Percentiles rank a stretch among this genome's conserved stretches.
These are phyloP conservation scores for Micoletzkya japonica DNA, from an alignment of 2,888 invertebrate genomes.

Conservation along the genomic window DNA sequence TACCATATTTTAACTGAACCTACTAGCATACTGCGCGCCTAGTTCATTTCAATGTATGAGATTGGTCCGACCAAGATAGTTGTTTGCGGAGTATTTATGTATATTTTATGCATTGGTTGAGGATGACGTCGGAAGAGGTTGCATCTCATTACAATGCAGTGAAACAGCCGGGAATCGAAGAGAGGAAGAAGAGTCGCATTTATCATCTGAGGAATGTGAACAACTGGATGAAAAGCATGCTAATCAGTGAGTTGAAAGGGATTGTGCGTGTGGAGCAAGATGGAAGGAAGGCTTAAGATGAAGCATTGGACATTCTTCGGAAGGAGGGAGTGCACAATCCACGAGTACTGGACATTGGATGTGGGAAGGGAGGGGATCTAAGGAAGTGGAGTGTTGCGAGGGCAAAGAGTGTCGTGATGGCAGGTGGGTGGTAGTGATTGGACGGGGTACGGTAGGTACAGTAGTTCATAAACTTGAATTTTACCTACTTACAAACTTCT, in stretches of 20 bases:
- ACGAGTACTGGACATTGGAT: slow-evolving; percentile 86
- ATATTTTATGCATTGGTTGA: too few relatives aligned
- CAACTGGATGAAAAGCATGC: slow-evolving; percentile 96
- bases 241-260: slow-evolving; percentile 76
- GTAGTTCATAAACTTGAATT: not conserved
- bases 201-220: slow-evolving; percentile 93
- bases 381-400: slow-evolving; percentile 76
- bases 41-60: too few relatives aligned
- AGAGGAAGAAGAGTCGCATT: slow-evolving; percentile 85
- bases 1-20: too few relatives aligned
- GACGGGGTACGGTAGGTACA: not conserved
- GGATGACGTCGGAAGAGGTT: slow-evolving; percentile 68
- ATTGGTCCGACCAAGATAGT: too few relatives aligned
- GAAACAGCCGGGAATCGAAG: slow-evolving; percentile 79
- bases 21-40: too few relatives aligned
- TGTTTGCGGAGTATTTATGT: too few relatives aligned
- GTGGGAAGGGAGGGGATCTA: slow-evolving; percentile 97
- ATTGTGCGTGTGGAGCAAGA: not conserved
- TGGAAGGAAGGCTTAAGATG: slow-evolving; percentile 37
- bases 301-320: slow-evolving; percentile 33
- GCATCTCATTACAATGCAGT: slow-evolving; percentile 91
- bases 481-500: not conserved
- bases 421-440: slow-evolving; percentile 42
- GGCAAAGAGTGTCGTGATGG: slow-evolving; percentile 53
- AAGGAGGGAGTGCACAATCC: slow-evolving; percentile 30